Evolutionary conservation across 2,113 vertebrate genomes (phyloP).

Genomic region (Sitta europaea): DNA sequence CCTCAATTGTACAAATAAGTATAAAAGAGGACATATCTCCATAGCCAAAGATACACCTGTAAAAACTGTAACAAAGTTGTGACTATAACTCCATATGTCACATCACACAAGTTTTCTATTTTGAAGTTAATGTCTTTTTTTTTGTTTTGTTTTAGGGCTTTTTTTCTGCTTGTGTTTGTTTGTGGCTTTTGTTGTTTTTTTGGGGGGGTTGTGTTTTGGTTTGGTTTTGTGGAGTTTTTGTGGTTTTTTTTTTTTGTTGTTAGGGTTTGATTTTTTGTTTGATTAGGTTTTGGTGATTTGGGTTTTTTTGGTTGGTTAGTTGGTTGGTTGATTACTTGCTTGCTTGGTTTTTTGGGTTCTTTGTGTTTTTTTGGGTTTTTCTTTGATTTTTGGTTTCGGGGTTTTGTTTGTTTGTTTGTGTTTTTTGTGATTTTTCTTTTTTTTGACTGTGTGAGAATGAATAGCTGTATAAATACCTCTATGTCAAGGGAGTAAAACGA

Average conservation of each 20-base stretch:
- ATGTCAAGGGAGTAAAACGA: not conserved
- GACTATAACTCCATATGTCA: not conserved
- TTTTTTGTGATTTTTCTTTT: not conserved
- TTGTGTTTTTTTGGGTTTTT: no score
- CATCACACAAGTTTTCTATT: not conserved
- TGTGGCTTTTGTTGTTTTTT: no score
- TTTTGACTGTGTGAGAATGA: not conserved
- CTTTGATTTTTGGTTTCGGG: not conserved
- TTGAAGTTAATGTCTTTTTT: no score
- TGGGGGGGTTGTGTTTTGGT: no score
- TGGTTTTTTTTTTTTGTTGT: not conserved
- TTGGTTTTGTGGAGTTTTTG: not conserved
- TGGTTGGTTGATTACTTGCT: not conserved
- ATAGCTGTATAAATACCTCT: not conserved
- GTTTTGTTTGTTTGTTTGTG: not conserved
- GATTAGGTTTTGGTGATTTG: not conserved
- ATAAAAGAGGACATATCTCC: not conserved
- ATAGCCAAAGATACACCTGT: not conserved
- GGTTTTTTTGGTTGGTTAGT: fast-evolving
- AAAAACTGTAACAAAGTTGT: not conserved
- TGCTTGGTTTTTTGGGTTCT: not conserved
- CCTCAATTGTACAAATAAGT: not conserved
- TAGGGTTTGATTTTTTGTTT: no score
- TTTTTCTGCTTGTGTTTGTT: not conserved
- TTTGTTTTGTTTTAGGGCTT: not conserved